Evolutionary conservation across 2,113 vertebrate genomes (phyloP), one percentile per base, ranked within the genome.

Genomic region (Pygoscelis adeliae): DNA sequence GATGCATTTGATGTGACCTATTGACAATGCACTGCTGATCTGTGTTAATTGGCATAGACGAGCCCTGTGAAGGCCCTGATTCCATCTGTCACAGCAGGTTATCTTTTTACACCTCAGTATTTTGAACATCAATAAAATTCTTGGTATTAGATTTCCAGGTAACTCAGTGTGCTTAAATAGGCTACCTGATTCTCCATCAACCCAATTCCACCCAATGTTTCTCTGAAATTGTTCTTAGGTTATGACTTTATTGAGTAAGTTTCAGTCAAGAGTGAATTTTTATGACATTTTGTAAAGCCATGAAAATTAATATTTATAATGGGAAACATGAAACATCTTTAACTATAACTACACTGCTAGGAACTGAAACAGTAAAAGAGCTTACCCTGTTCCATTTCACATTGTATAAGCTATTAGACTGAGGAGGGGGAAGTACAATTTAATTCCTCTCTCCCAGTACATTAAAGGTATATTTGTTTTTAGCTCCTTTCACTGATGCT

Each of bases 191-290:
- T 71, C 50, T 83, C 26, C 21, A 58, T 58, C 84, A 87, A 40
- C 27, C 2, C n/a, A 32, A 38, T 93, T 89, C 86, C 53, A 67
- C 46, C n/a, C 78, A 50, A 6, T 27, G 69, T 40, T 90, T 87
- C 47, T 93, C 59, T 76, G 76, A 89, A 96, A 89, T 50, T 93
- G 27, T 76, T 94, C 82, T 69, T 77, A 63, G 79, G 78, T 80
- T 94, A 76, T 72, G 87, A 90, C 70, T 88, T 94, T 84, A 88
- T 40, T 83, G 78, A 95, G 30, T 73, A 86, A 88, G 59, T 87
- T 97, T 93, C 87, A 94, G 70, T 93, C 83, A 77, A 72, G 66
- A 83, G 61, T 42, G 55, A 95, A 65, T 91, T 85, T 96, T 89
- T 6, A 20, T 78, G 40, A 90, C 5, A 25, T 89, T 97, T 82